A percentile compares a stretch with the other conserved stretches of the same genome.
phyloP scores from a whole-genome alignment of 2,113 vertebrate species.

The Coryphaenoides rupestris region DNA sequence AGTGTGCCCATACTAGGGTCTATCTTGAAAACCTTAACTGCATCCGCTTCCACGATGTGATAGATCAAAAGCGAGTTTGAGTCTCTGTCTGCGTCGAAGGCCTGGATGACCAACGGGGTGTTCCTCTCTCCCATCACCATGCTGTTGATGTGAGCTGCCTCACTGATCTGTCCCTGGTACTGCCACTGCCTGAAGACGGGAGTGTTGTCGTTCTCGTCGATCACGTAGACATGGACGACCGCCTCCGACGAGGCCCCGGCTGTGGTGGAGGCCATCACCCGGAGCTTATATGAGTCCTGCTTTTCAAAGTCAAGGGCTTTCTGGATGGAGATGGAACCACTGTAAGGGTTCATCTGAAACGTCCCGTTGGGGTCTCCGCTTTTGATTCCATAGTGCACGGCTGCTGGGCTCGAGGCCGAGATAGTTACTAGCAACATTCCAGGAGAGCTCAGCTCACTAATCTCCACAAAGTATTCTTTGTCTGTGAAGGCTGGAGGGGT shows the following conservation, averaged over 20 bases:
- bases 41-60: slow-evolving; percentile 84
- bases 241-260: slow-evolving; percentile 73
- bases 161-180: slow-evolving; percentile 83
- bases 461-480: slow-evolving; percentile 83
- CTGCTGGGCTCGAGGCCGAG: slow-evolving; percentile 76
- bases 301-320: slow-evolving; percentile 85
- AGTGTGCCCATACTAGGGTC: slow-evolving; percentile 87
- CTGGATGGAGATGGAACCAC: slow-evolving; percentile 82
- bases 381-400: slow-evolving; percentile 85
- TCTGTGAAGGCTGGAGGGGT: slow-evolving; percentile 84
- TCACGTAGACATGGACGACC: slow-evolving; percentile 78
- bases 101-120: slow-evolving; percentile 82
- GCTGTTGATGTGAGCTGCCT: slow-evolving; percentile 81
- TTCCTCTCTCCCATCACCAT: slow-evolving; percentile 84
- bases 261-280: slow-evolving; percentile 79
- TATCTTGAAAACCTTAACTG: slow-evolving; percentile 79
- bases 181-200: slow-evolving; percentile 76
- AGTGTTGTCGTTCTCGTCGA: slow-evolving; percentile 90
- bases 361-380: slow-evolving; percentile 79
- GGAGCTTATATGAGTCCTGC: slow-evolving; percentile 79
- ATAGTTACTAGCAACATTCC: slow-evolving; percentile 81
- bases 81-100: slow-evolving; percentile 83
- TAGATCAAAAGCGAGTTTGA: slow-evolving; percentile 83
- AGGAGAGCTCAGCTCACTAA: slow-evolving; percentile 78
- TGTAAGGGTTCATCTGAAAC: slow-evolving; percentile 85